phyloP scores from a whole-genome alignment of 2,888 invertebrate species.

The Ramazzottius varieornatus region DNA sequence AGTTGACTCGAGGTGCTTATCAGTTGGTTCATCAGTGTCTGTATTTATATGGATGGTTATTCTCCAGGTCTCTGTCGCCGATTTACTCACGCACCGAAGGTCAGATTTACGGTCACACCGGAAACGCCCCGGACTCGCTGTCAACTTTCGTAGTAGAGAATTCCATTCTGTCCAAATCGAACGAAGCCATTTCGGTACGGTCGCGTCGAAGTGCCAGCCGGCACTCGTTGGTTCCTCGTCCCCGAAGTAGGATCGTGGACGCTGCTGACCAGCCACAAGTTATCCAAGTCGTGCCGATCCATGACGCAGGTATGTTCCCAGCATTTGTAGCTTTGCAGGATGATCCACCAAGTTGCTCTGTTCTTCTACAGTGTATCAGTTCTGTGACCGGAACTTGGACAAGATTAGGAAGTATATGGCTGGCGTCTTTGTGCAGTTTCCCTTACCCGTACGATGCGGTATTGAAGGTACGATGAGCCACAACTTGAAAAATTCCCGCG shows the following conservation, averaged over 20 bases:
- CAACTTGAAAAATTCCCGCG: too few species aligned
- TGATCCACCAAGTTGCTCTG: too few species aligned
- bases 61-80: background rate
- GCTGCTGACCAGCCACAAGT: background rate
- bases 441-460: slow-evolving; percentile 70
- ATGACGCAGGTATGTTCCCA: too few species aligned
- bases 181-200: background rate
- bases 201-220: background rate
- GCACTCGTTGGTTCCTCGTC: background rate
- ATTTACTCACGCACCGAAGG: background rate
- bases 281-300: slow-evolving; percentile 8
- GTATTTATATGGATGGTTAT: too few species aligned
- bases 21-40: too few species aligned
- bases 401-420: slow-evolving; percentile 76
- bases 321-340: too few species aligned
- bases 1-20: too few species aligned
- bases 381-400: slow-evolving; percentile 74
- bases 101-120: background rate
- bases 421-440: slow-evolving; percentile 51
- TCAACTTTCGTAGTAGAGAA: background rate
- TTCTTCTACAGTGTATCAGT: slow-evolving; percentile 76
- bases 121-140: background rate
- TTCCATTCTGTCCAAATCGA: background rate
- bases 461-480: slow-evolving; percentile 59
- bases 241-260: background rate